A percentile compares a stretch with the other conserved stretches of the same genome.
Conservation (phyloP, 2,888 invertebrate genomes). For the Metallyticus violacea region DNA sequence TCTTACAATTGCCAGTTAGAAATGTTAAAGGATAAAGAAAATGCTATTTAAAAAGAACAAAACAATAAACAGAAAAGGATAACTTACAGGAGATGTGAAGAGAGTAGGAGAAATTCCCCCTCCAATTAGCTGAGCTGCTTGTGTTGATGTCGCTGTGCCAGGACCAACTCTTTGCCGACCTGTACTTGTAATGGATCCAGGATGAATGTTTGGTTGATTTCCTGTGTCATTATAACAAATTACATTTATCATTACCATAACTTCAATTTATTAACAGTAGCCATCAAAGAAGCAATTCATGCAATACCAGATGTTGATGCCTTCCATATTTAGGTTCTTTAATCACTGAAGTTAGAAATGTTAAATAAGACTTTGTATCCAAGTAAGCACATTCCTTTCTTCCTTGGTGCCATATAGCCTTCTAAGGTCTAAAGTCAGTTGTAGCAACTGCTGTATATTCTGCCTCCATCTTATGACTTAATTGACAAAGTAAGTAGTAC, state of each 20-base stretch:
- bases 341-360: neutral
- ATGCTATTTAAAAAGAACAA: too few species aligned
- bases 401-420: too few species aligned
- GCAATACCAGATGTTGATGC: neutral
- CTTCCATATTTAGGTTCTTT: neutral
- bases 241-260: neutral
- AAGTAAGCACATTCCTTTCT: too few species aligned
- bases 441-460: too few species aligned
- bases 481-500: too few species aligned
- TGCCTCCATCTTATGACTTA: too few species aligned
- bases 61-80: neutral
- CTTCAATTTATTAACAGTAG: neutral
- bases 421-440: too few species aligned
- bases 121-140: constrained; percentile 62
- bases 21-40: too few species aligned
- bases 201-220: constrained; percentile 60
- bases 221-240: constrained; percentile 38
- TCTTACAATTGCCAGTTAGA: too few species aligned
- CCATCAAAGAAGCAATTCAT: neutral
- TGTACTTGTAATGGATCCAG: constrained; percentile 61
- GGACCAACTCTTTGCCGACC: constrained; percentile 56
- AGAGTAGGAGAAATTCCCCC: constrained; percentile 69
- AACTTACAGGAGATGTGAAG: constrained; percentile 49
- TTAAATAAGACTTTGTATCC: too few species aligned
- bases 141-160: constrained; percentile 58